Evolutionary conservation across 2,113 vertebrate species (phyloP).

Genomic region (Apteryx mantelli): DNA sequence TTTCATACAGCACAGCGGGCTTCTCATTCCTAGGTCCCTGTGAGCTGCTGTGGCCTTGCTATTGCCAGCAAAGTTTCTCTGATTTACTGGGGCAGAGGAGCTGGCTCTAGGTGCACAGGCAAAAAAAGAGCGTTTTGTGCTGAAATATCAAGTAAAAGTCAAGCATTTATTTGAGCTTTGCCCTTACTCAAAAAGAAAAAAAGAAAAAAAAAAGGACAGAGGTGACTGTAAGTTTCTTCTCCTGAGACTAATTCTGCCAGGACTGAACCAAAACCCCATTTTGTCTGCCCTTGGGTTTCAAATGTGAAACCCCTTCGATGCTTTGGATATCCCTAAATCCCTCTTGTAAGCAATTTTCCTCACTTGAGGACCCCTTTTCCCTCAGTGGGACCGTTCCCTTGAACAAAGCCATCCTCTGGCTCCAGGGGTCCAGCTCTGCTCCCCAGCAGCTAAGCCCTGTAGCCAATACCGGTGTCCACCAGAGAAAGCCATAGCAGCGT

Average conservation of each 20-base stretch:
- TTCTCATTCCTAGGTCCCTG: rapidly evolving
- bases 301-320: rapidly evolving
- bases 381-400: rapidly evolving
- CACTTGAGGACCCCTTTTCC: not conserved
- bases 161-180: not conserved
- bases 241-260: not conserved
- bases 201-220: rapidly evolving
- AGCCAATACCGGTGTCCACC: not conserved
- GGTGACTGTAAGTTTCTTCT: not conserved
- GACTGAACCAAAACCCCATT: not conserved
- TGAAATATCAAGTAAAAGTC: not conserved
- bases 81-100: not conserved
- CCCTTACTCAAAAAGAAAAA: not conserved
- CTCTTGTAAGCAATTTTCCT: not conserved
- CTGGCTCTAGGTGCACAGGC: not conserved
- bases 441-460: rapidly evolving
- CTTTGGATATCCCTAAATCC: not conserved
- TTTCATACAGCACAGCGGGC: rapidly evolving
- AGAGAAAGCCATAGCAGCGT: not conserved
- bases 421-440: rapidly evolving
- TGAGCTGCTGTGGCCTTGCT: not conserved
- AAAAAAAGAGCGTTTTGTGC: not conserved
- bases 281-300: rapidly evolving
- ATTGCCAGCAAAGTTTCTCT: not conserved
- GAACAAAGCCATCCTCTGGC: not conserved